These are phyloP conservation scores for Piaya cayana DNA, from an alignment of 2,113 vertebrate genomes.

Conservation along the genomic window DNA sequence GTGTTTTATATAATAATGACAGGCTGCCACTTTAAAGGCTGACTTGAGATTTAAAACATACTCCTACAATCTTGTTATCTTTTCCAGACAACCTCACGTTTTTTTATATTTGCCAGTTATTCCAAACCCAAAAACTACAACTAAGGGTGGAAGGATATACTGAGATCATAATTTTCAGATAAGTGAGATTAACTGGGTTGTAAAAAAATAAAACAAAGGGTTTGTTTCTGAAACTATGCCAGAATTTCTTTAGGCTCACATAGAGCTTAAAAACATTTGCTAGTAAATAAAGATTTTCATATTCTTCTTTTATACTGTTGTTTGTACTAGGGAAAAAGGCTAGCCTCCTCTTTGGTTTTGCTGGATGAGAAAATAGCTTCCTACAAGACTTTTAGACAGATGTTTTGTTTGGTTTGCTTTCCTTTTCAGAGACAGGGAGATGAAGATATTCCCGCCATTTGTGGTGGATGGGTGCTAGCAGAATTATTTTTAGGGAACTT, in stretches of 20 bases:
- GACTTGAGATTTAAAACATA: not conserved
- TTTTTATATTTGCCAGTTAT: not conserved
- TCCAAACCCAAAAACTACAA: not conserved
- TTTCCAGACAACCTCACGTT: not conserved
- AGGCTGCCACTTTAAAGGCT: not conserved
- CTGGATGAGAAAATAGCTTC: constrained; percentile 8
- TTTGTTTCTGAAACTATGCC: not conserved
- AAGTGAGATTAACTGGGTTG: not conserved
- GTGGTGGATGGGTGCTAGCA: constrained; percentile 51
- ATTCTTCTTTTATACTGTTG: not conserved
- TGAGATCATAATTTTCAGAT: not conserved
- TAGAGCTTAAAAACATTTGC: not conserved
- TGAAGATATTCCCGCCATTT: constrained; percentile 6
- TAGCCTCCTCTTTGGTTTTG: not conserved
- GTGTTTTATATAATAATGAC: not conserved
- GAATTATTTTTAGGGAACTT: constrained; percentile 55
- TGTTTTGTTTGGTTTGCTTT: not conserved
- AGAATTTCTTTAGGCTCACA: not conserved
- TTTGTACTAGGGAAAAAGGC: not conserved
- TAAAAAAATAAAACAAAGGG: not conserved
- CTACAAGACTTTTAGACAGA: not conserved
- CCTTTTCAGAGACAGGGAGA: not conserved
- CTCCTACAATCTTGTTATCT: not conserved
- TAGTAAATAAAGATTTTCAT: not conserved
- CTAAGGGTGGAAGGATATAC: not conserved